These are phyloP conservation scores for Calephelis nemesis DNA, from an alignment of 1,140 invertebrate genomes.

Conservation along the genomic window DNA sequence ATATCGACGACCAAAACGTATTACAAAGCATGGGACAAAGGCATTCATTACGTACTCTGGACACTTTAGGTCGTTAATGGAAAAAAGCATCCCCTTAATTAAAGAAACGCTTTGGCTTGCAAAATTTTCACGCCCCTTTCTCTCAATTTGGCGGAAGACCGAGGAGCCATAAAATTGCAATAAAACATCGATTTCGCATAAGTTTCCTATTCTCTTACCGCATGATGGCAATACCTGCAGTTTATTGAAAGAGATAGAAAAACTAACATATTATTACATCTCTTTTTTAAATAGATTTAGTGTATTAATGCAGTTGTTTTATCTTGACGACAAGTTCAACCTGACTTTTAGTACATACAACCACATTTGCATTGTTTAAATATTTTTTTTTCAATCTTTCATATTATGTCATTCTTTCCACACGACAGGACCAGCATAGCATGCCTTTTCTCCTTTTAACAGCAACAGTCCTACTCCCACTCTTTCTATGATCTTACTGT, in stretches of 20 bases:
- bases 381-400: no score
- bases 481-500: no score
- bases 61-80: constrained; percentile 41
- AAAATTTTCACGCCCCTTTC: constrained; percentile 49
- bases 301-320: no score
- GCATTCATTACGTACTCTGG: constrained; percentile 30
- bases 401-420: no score
- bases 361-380: no score
- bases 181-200: constrained; percentile 57
- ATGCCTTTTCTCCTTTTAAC: no score
- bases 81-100: constrained; percentile 53
- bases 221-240: constrained; percentile 10
- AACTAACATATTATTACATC: not conserved
- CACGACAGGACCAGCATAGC: no score
- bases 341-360: no score
- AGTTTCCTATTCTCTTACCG: constrained; percentile 13
- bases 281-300: not conserved
- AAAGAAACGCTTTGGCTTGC: constrained; percentile 56
- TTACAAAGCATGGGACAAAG: constrained; percentile 24
- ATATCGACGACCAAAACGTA: constrained; percentile 19
- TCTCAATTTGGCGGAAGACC: constrained; percentile 52
- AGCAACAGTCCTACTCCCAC: no score
- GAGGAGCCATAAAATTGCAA: constrained; percentile 45
- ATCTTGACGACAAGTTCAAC: no score
- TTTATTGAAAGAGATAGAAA: constrained; percentile 2